These are phyloP conservation scores for Melanaphis sacchari DNA, from an alignment of 1,140 invertebrate genomes.

Conservation along the genomic window DNA sequence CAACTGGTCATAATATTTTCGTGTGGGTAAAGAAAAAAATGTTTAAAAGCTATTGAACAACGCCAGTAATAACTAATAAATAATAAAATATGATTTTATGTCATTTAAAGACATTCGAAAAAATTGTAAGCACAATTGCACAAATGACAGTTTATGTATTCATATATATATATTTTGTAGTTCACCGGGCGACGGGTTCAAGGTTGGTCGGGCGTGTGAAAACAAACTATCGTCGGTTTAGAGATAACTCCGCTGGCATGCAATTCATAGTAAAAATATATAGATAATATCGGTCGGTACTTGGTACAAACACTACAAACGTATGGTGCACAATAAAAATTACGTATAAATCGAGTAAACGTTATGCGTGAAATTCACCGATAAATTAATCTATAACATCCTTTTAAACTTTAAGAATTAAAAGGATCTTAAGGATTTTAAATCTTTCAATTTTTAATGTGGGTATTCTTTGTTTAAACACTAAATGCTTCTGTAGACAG, in stretches of 20 bases:
- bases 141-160: background rate
- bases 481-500: background rate
- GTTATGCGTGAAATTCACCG: background rate
- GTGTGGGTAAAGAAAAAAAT: background rate
- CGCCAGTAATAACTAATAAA: no score
- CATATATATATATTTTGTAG: background rate
- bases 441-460: background rate
- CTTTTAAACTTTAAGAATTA: background rate
- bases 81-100: background rate
- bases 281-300: background rate
- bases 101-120: background rate
- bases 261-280: background rate
- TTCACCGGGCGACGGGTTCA: background rate
- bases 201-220: background rate
- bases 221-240: background rate
- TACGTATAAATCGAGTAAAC: background rate
- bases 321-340: background rate
- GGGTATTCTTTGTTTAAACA: no score
- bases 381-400: background rate
- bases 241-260: background rate
- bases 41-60: background rate
- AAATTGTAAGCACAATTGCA: background rate
- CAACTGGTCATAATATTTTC: background rate
- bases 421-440: background rate
- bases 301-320: no score